Base-by-base conservation (phyloP, 2,113 vertebrate species). In the Bufo gargarizans region DNA sequence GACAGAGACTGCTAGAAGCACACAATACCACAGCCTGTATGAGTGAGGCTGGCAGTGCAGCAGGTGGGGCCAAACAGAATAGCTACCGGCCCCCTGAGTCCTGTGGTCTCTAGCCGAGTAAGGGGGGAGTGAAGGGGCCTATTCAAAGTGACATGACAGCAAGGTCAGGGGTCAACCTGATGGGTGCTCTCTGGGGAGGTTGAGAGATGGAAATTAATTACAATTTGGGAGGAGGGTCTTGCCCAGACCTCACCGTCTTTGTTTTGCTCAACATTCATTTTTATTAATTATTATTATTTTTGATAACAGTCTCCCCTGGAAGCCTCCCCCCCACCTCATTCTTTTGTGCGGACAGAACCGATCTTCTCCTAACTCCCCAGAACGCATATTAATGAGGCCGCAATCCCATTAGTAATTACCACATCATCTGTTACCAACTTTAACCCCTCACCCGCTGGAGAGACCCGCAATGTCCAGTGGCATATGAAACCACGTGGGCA, bases 321-420 rank as follows among this genome's bases (percentile, higher is more conserved):
- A 93, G 94, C 19, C 91, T 93, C 92, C 96, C 93, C 94, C 95
- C 94, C 97, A 96, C 96, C 96, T 95, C 82, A 95, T 90, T 92
- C 96, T 96, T 97, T 99, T 98, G 98, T 99, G 94, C 95, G 93
- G 92, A 90, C 95, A 92, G 93, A 96, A 95, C 90, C 91, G 95
- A 94, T 89, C 87, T 84, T 84, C 71, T 22, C 81, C 81, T 17
- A 77, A 78, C 87, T 93, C 94, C 93, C 85, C 92, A 95, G 94
- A 95, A 95, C 93, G 96, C 96, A 98, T 97, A 96, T 97, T 96
- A 98, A 97, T 97, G 96, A 97, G 95, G 94, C 94, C 89, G 91
- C 96, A 91, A 96, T 96, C 96, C 91, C 94, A 92, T 95, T 95
- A 96, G 97, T 98, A 98, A 99, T 99, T 98, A 99, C 96, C 97